Conservation (phyloP, 2,888 invertebrate species). For the Aphidius colemani region DNA sequence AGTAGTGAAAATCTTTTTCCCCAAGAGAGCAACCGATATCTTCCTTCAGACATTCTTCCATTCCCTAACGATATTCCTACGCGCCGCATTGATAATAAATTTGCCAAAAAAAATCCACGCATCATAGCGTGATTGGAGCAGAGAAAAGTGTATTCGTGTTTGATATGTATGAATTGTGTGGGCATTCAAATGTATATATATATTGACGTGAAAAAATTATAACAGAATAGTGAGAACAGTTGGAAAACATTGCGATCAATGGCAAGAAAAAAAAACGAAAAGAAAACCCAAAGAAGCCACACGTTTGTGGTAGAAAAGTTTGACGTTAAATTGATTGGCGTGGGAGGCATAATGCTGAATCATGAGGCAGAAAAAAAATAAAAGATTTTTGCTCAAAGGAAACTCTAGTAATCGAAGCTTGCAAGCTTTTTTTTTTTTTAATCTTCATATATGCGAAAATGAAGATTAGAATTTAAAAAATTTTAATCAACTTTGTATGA, state of each 20-base stretch:
- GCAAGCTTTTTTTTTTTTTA: background rate
- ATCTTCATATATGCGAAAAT: background rate
- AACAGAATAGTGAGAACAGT: slow-evolving; percentile 24
- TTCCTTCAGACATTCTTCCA: background rate
- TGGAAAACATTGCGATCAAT: slow-evolving; percentile 12
- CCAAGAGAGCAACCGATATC: slow-evolving; percentile 1
- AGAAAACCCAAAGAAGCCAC: background rate
- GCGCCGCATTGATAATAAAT: slow-evolving; percentile 48
- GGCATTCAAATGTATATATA: slow-evolving; percentile 3
- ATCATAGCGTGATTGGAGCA: slow-evolving; percentile 50
- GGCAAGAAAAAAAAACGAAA: no score
- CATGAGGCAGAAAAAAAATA: slow-evolving; percentile 21
- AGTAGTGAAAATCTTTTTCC: background rate
- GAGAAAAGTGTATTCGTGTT: background rate
- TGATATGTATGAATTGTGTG: background rate
- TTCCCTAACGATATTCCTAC: slow-evolving; percentile 30
- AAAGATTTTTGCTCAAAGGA: background rate
- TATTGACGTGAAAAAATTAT: slow-evolving; percentile 2
- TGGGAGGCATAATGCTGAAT: slow-evolving; percentile 10
- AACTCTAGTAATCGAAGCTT: no score
- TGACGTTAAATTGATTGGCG: slow-evolving; percentile 54
- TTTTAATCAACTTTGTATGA: no score
- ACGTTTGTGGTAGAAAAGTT: slow-evolving; percentile 38
- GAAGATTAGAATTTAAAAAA: no score
- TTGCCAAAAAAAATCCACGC: slow-evolving; percentile 42